These are phyloP conservation scores for Cataglyphis rosenhaueri DNA, from an alignment of 2,888 invertebrate species.

Conservation along the genomic window DNA sequence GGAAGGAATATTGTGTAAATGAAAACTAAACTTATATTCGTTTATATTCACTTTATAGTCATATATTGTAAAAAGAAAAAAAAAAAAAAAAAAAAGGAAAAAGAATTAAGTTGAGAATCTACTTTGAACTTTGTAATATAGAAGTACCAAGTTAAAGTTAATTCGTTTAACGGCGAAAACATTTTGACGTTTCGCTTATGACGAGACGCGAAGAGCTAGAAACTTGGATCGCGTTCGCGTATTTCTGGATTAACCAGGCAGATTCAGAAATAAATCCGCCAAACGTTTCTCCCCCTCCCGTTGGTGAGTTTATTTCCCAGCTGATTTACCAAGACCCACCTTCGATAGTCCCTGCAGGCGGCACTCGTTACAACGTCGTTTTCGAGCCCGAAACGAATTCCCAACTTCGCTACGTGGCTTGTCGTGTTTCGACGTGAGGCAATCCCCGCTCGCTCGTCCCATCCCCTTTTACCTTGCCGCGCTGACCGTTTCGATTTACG, in stretches of 20 bases:
- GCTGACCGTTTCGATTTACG: constrained; percentile 71
- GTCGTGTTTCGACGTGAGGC: constrained; percentile 50
- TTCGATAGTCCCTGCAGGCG: constrained; percentile 26
- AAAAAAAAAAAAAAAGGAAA: neutral
- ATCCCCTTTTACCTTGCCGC: constrained; percentile 4
- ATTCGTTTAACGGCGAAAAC: neutral
- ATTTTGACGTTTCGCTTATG: constrained; percentile 17
- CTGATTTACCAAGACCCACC: constrained; percentile 59
- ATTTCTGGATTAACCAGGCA: neutral
- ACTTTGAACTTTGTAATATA: no score
- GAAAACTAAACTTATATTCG: neutral
- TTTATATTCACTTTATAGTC: neutral
- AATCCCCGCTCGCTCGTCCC: neutral
- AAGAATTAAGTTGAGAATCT: neutral
- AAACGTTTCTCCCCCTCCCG: constrained; percentile 50
- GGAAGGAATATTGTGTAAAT: neutral
- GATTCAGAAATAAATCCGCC: constrained; percentile 30
- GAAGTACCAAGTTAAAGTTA: neutral
- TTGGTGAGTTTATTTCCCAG: constrained; percentile 31
- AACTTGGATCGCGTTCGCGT: neutral
- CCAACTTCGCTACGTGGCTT: constrained; percentile 56
- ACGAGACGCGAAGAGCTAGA: neutral
- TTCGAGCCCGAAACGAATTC: constrained; percentile 52
- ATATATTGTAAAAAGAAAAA: neutral
- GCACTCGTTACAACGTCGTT: constrained; percentile 61